A percentile compares a stretch with the other conserved stretches of the same genome.
Conservation (phyloP, 1,140 invertebrate genomes). For the Zaprionus africanus region DNA sequence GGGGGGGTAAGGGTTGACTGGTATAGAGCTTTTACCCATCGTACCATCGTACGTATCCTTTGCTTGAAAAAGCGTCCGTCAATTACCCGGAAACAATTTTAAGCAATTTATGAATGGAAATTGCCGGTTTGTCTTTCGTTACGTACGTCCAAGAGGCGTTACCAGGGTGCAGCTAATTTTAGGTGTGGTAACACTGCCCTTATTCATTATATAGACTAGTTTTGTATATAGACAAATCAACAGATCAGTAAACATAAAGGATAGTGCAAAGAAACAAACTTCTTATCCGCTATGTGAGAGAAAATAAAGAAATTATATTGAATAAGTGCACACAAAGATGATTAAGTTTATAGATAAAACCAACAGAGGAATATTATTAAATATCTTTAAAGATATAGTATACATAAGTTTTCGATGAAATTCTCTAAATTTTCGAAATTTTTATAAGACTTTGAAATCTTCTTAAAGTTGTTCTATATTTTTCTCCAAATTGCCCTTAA, state of each 20-base stretch:
- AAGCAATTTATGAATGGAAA: conserved; percentile 72
- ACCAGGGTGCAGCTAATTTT: neutral
- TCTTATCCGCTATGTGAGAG: neutral
- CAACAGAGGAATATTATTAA: no score
- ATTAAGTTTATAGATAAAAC: no score
- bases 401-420: no score
- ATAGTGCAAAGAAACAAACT: neutral
- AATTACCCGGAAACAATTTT: conserved; percentile 67
- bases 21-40: conserved; percentile 4
- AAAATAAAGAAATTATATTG: no score
- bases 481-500: no score
- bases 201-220: no score
- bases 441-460: neutral
- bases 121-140: conserved; percentile 42
- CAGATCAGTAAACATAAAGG: neutral
- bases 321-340: no score
- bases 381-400: no score
- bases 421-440: no score
- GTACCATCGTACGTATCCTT: conserved; percentile 3
- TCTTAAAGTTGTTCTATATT: neutral
- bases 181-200: neutral
- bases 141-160: conserved; percentile 11
- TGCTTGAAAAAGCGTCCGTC: conserved; percentile 26
- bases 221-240: neutral
- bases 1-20: neutral